A percentile compares a stretch with the other conserved stretches of the same genome.
Evolutionary conservation across 1,140 invertebrate genomes (phyloP).

Genomic region (Psix sp.): DNA sequence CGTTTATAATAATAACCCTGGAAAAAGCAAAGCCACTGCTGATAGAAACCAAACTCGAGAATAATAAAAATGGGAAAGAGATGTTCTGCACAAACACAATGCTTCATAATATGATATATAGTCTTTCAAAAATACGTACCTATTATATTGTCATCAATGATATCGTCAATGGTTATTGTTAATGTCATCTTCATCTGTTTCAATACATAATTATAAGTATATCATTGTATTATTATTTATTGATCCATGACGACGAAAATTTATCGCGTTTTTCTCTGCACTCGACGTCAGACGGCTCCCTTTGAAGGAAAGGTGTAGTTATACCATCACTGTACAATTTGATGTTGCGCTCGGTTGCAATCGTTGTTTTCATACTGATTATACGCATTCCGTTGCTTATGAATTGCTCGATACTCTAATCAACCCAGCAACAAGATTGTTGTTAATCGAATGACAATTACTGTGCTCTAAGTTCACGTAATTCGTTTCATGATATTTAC

Average conservation of each 20-base stretch:
- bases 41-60: conserved; percentile 62
- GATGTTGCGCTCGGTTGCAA: too few relatives aligned
- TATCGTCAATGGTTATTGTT: conserved; percentile 61
- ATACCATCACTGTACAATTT: too few relatives aligned
- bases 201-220: conserved; percentile 58
- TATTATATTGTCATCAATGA: conserved; percentile 59
- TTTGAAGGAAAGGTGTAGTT: too few relatives aligned
- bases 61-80: conserved; percentile 65
- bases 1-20: conserved; percentile 69
- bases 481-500: too few relatives aligned
- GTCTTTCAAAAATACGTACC: conserved; percentile 65
- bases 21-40: conserved; percentile 58
- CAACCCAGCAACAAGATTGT: too few relatives aligned
- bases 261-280: too few relatives aligned
- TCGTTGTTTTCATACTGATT: too few relatives aligned
- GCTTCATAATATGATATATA: conserved; percentile 73
- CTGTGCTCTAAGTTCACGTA: too few relatives aligned
- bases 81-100: conserved; percentile 75
- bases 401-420: too few relatives aligned
- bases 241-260: background rate
- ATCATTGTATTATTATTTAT: conserved; percentile 50
- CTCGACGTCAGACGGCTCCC: too few relatives aligned
- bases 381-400: too few relatives aligned
- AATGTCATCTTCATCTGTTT: conserved; percentile 60
- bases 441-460: too few relatives aligned